A percentile compares a stretch with the other conserved stretches of the same genome.
Evolutionary conservation across 2,113 vertebrate genomes (phyloP).

Genomic region (Solenodon paradoxus): DNA sequence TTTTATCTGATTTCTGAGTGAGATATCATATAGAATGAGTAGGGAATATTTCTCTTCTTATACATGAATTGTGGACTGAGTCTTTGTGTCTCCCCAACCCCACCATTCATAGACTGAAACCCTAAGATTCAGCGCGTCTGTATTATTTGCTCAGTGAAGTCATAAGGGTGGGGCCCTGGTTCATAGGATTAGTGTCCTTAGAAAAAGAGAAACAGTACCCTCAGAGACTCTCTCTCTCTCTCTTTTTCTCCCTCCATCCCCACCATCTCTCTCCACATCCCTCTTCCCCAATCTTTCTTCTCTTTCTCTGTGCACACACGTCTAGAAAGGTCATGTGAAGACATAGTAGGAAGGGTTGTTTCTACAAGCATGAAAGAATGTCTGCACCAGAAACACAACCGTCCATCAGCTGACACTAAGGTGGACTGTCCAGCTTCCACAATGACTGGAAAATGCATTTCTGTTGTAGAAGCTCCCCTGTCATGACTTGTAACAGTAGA

Average conservation of each 20-base stretch:
- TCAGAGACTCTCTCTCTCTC: not conserved
- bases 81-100: not conserved
- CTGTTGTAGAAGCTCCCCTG: not conserved
- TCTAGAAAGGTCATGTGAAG: not conserved
- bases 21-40: not conserved
- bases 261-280: not conserved
- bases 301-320: not conserved
- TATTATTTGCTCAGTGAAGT: no score
- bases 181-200: not conserved
- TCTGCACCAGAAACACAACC: not conserved
- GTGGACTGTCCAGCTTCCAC: not conserved
- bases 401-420: no score
- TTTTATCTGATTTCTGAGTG: not conserved
- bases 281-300: not conserved
- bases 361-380: rapidly evolving
- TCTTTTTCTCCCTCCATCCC: no score
- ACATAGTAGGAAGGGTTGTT: not conserved
- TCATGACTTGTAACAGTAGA: not conserved
- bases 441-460: not conserved
- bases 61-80: not conserved
- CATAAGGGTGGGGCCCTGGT: not conserved
- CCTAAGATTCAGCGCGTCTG: not conserved
- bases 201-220: not conserved
- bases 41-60: not conserved
- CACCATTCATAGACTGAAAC: not conserved